phyloP scores from a whole-genome alignment of 2,797 vertebrate genomes.

The Gymnothorax javanicus region DNA sequence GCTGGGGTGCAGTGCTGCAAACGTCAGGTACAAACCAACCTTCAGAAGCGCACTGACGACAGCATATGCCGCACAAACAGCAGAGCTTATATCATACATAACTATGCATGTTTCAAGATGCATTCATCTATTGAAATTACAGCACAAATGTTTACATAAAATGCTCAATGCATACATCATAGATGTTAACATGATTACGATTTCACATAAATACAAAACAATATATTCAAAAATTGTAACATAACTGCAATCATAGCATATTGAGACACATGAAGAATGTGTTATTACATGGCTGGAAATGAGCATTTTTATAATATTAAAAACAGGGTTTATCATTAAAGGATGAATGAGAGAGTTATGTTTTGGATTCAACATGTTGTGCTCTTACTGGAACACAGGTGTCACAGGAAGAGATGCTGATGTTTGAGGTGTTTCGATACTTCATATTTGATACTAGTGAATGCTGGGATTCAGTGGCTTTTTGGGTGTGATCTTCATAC shows the following conservation, averaged over 20 bases:
- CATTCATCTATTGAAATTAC: no score
- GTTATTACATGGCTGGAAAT: background rate
- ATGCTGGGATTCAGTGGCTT: background rate
- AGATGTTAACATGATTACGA: no score
- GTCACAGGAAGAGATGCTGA: background rate
- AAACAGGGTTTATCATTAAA: background rate
- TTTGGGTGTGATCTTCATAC: background rate
- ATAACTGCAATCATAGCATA: background rate
- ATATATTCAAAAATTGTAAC: no score
- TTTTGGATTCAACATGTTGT: background rate
- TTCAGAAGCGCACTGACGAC: background rate
- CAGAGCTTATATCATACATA: no score
- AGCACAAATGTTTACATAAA: no score
- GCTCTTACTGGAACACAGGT: background rate
- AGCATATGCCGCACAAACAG: no score
- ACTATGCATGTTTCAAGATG: no score
- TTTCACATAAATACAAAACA: no score
- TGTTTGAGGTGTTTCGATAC: background rate
- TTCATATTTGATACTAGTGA: slow-evolving; percentile 1
- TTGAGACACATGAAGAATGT: background rate
- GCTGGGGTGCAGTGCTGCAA: background rate
- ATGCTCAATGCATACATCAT: no score
- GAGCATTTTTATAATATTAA: background rate
- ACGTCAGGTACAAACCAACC: background rate
- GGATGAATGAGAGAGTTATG: background rate